Base-by-base conservation (phyloP, 2,888 invertebrate species). In the Corythucha ciliata region DNA sequence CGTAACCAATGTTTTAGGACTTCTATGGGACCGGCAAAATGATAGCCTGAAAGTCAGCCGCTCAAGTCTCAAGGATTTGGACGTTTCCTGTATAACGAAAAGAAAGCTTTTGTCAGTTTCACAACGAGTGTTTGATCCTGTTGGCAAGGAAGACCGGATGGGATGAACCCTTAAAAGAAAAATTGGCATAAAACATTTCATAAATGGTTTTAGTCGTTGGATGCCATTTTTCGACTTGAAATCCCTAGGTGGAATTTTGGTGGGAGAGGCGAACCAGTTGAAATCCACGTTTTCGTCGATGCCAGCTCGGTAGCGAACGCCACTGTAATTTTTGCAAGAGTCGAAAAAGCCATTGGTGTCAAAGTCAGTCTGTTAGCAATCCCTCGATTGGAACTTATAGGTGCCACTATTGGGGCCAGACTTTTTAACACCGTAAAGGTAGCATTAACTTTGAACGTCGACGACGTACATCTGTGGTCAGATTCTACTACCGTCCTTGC, bases 381-480 rank as follows among this genome's bases (percentile, higher is more conserved):
- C 32, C 64, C 64, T 2, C 48, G 64, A n/a, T 48, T 66, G 12
- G 63, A 66, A 54, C 53, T 66, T 29, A 39, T 65, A 25, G 64
- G 60, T 7, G 61, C 61, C 5, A 51, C 58, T 8, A 61, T 65
- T 24, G 62, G 59, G 25, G 60, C 59, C 0, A 44, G 64, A 42
- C 42, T 64, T n/a, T 52, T 36, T 32, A 18, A 33, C 10, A 48
- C 26, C 6, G 50, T 60, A 2, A 25, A 53, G n/a, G 51, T 51
- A 18, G n/a, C n/a, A n/a, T n/a, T n/a, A n/a, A n/a, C n/a, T n/a
- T n/a, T n/a, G n/a, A n/a, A n/a, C n/a, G n/a, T n/a, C n/a, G n/a
- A n/a, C n/a, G n/a, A n/a, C n/a, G n/a, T n/a, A n/a, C n/a, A n/a
- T n/a, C n/a, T n/a, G n/a, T n/a, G n/a, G n/a, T n/a, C n/a, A n/a